phyloP scores from a whole-genome alignment of 2,113 vertebrate genomes.

The Macroglossus sobrinus region DNA sequence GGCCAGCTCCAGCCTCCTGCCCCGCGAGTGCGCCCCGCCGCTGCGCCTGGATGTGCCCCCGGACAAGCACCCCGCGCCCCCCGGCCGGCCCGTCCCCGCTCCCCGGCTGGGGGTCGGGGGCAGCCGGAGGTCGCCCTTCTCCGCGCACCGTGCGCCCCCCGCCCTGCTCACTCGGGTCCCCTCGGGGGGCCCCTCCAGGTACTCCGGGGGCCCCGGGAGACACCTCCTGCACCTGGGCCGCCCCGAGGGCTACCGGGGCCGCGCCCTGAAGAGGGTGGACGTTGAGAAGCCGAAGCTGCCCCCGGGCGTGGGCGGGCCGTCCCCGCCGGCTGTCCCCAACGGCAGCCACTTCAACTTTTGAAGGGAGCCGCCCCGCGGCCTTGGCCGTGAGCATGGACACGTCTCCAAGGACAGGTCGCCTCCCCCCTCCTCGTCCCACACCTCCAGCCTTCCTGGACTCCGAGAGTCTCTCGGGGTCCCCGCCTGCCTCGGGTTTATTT shows the following conservation, averaged over 20 bases:
- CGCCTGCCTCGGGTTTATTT: constrained; percentile 59
- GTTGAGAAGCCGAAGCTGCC: constrained; percentile 37
- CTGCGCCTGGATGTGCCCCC: constrained; percentile 91
- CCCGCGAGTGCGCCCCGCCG: constrained; percentile 85
- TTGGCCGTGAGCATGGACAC: not conserved
- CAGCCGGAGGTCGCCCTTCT: constrained; percentile 25
- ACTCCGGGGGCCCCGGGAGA: constrained; percentile 49
- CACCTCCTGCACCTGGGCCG: constrained; percentile 64
- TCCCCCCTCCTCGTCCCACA: not conserved
- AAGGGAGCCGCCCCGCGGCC: not conserved
- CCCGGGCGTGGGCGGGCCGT: not conserved
- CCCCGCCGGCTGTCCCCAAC: not conserved
- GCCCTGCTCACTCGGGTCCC: constrained; percentile 70
- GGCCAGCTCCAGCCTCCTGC: constrained; percentile 87
- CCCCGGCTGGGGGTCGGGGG: constrained; percentile 54
- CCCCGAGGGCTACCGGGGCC: constrained; percentile 60
- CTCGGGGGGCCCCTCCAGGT: constrained; percentile 29
- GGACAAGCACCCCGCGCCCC: constrained; percentile 73
- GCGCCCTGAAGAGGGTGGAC: constrained; percentile 62
- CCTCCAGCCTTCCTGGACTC: constrained; percentile 49
- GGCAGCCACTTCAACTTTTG: constrained; percentile 65
- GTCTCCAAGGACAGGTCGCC: not conserved
- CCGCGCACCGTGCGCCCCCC: constrained; percentile 33
- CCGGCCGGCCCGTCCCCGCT: not conserved
- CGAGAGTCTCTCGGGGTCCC: constrained; percentile 22